A percentile compares a stretch with the other conserved stretches of the same genome.
phyloP scores from a whole-genome alignment of 2,113 vertebrate species.

The Parus major region DNA sequence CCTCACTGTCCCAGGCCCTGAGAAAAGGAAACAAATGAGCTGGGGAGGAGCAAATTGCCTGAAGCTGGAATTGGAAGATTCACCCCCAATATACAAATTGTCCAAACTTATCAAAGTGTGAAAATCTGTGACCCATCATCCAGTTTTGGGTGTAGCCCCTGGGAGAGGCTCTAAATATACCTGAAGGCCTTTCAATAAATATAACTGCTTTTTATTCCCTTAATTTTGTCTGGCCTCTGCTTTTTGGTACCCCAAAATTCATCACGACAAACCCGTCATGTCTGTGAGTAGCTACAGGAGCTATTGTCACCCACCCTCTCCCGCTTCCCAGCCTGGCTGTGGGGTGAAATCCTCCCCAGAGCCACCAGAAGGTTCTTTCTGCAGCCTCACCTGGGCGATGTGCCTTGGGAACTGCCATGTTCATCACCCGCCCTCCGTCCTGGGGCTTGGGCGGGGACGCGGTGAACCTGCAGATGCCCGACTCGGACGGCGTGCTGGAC shows the following conservation, averaged over 20 bases:
- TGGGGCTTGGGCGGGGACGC: slow-evolving; percentile 98
- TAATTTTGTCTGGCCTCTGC: background rate
- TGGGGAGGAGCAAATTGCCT: background rate
- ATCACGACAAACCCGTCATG: background rate
- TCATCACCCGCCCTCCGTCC: slow-evolving; percentile 93
- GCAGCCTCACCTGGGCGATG: slow-evolving; percentile 93
- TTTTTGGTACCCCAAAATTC: background rate
- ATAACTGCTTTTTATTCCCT: background rate
- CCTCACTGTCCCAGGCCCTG: accelerated
- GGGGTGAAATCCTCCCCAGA: background rate
- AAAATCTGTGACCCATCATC: accelerated
- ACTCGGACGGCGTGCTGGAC: slow-evolving; percentile 98
- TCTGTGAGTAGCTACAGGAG: background rate
- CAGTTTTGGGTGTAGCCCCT: background rate
- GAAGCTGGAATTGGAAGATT: background rate
- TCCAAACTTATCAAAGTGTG: background rate
- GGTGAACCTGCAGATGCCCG: slow-evolving; percentile 98
- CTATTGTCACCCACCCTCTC: accelerated
- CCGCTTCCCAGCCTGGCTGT: accelerated
- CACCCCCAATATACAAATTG: background rate
- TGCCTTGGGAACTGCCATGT: slow-evolving; percentile 98
- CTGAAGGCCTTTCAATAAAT: background rate
- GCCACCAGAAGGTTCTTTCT: accelerated
- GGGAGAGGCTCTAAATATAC: accelerated
- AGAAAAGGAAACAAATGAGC: background rate